Base-by-base conservation (phyloP, 1,140 invertebrate species). In the Drosophila persimilis region DNA sequence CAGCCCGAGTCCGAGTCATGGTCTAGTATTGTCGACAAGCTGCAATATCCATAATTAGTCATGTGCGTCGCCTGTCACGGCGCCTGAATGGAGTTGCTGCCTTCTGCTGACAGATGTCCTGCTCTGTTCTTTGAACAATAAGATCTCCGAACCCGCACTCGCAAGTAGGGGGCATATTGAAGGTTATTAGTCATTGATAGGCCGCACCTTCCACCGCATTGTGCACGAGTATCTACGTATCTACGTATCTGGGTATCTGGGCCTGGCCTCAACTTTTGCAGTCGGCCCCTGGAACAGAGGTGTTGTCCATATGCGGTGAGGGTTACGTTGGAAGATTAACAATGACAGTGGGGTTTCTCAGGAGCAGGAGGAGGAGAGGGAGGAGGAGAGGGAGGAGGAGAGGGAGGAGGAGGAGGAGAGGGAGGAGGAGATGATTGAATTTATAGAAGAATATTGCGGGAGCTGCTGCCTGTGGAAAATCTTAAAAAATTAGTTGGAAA, bases 111-210 rank as follows among this genome's bases (percentile, higher is more conserved):
- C 81, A 86, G 81, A 86, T 86, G 81, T 86, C 81, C 81, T 88
- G 77, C 59, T 69, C 66, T 48, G 57, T 70, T 70, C 66, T 57
- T 22, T 55, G 43, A 58, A 84, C 80, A 84, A 84, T 84, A 54
- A 79, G 80, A 75, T 20, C 20, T 20, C 20, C 20, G 20, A 84
- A 77, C 75, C 63, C 61, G 76, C 72, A 80, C 70, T 69, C 45
- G 63, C 62, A 53, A 55, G 58, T 55, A 24, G 55, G 9, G n/a
- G 48, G 6, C 15, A 7, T 62, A 41, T 76, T 57, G 67, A 62
- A 64, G 67, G 67, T 85, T 86, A 80, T 84, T 84, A 84, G 81
- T 84, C 80, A 84, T 77, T 86, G 81, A 84, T 80, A 70, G 67
- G 78, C 80, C 80, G 81, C 80, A 80, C 80, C 80, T 84, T 43